Conservation (phyloP, 2,888 invertebrate species). For the Strigamia crassipes region DNA sequence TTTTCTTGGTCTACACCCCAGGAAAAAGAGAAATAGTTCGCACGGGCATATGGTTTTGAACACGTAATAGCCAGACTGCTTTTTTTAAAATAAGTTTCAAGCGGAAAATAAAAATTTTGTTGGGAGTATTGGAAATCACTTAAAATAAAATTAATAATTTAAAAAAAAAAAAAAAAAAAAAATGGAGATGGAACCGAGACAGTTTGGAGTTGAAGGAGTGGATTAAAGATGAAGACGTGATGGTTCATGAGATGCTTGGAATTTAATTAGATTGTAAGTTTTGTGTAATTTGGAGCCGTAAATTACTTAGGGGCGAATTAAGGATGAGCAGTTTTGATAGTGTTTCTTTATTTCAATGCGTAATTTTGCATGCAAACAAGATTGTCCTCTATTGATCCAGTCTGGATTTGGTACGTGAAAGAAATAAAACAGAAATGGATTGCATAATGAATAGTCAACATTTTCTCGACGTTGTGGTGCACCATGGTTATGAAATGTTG, state of each 20-base stretch:
- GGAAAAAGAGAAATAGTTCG: too few species aligned
- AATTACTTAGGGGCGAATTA: neutral
- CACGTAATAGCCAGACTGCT: too few species aligned
- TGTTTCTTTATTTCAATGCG: neutral
- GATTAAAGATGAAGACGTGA: neutral
- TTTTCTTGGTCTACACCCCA: too few species aligned
- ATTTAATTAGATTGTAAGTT: constrained; percentile 5
- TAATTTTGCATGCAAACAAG: neutral
- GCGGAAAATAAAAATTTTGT: neutral
- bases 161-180: too few species aligned
- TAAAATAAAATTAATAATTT: too few species aligned
- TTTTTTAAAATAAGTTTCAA: neutral
- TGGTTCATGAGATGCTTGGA: neutral
- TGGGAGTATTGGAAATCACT: too few species aligned
- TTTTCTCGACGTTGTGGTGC: neutral
- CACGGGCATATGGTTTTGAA: too few species aligned
- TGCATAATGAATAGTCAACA: neutral
- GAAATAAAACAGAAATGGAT: neutral
- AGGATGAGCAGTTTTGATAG: neutral
- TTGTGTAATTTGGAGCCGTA: neutral
- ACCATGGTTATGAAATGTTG: too few species aligned
- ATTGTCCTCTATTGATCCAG: neutral
- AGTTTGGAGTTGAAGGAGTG: neutral
- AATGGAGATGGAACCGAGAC: too few species aligned
- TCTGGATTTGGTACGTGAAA: neutral